Conservation (phyloP, 1,140 invertebrate species). For the Hycleus cichorii region DNA sequence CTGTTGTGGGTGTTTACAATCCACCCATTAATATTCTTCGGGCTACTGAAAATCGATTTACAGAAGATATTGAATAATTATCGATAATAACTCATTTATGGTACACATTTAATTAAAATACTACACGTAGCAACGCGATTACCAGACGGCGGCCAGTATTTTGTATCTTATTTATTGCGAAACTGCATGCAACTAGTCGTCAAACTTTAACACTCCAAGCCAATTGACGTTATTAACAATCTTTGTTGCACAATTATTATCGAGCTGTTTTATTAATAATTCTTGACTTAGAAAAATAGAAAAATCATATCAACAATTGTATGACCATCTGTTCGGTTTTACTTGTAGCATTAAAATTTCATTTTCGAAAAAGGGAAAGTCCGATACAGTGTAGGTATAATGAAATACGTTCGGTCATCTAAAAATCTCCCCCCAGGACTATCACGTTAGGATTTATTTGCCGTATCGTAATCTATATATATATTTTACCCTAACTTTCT, state of each 20-base stretch:
- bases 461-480: background rate
- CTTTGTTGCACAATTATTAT: too few species aligned
- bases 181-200: conserved; percentile 5
- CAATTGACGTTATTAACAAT: too few species aligned
- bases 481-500: background rate
- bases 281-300: too few species aligned
- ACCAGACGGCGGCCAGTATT: background rate
- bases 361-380: too few species aligned
- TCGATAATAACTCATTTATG: conserved; percentile 19
- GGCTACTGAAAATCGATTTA: conserved; percentile 18
- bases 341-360: too few species aligned
- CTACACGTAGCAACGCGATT: background rate
- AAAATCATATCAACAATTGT: too few species aligned
- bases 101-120: conserved; percentile 18
- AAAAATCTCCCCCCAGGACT: background rate
- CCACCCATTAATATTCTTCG: conserved; percentile 11
- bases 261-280: too few species aligned
- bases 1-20: background rate
- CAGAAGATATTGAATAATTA: conserved; percentile 20
- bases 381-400: background rate
- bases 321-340: too few species aligned
- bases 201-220: too few species aligned
- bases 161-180: conserved; percentile 7
- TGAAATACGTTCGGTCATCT: background rate
- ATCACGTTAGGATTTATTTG: background rate